Conservation (phyloP, 2,888 invertebrate genomes). For the Eucriotettix oculatus region DNA sequence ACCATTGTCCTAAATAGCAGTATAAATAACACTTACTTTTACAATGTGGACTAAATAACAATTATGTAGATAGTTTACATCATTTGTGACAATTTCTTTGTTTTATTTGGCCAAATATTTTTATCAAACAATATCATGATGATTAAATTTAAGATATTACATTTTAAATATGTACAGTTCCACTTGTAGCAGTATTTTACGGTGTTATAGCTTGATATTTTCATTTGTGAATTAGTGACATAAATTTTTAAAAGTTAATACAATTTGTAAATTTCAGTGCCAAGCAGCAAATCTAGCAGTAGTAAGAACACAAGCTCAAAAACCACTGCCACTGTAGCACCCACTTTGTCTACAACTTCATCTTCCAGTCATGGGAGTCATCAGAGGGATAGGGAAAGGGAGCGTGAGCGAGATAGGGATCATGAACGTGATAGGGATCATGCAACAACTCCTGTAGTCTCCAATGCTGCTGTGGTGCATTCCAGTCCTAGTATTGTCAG, state of each 20-base stretch:
- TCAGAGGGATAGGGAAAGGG: constrained; percentile 6
- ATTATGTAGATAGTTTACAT: too few species aligned
- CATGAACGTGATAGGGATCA: constrained; percentile 6
- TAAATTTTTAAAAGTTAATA: too few species aligned
- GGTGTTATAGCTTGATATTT: too few species aligned
- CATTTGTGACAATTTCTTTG: too few species aligned
- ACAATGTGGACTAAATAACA: too few species aligned
- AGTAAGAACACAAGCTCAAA: constrained; percentile 2
- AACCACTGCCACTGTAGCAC: constrained; percentile 3
- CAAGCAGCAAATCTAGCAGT: constrained; percentile 3
- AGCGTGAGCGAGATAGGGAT: constrained; percentile 7
- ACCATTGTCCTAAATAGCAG: not conserved
- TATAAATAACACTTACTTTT: not conserved
- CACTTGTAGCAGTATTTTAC: too few species aligned
- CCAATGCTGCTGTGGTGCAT: constrained; percentile 4
- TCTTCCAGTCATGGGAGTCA: not conserved
- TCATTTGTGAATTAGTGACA: too few species aligned
- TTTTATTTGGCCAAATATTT: too few species aligned
- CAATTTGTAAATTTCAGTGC: not conserved
- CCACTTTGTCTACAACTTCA: constrained; percentile 4
- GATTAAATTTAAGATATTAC: too few species aligned
- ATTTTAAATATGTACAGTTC: too few species aligned
- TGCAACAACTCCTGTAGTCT: not conserved
- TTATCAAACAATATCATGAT: too few species aligned
- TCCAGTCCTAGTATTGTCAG: constrained; percentile 13